A percentile compares a stretch with the other conserved stretches of the same genome.
Conservation (phyloP, 2,888 invertebrate genomes). For the Hypsopygia costalis region DNA sequence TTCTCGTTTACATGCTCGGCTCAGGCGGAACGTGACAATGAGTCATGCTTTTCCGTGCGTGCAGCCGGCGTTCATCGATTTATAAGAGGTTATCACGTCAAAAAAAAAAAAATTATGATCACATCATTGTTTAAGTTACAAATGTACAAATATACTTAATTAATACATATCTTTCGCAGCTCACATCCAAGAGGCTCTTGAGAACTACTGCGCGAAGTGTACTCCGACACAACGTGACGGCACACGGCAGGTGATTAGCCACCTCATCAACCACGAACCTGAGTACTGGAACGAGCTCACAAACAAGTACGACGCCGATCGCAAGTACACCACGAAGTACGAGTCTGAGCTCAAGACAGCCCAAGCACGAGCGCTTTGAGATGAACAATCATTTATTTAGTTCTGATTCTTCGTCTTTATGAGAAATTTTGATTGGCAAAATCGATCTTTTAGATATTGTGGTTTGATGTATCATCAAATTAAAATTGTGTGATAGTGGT, state of each 20-base stretch:
- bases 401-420: too few relatives aligned
- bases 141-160: too few relatives aligned
- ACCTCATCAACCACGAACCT: slow-evolving; percentile 47
- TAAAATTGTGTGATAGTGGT: background rate
- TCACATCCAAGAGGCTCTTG: slow-evolving; percentile 47
- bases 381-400: too few relatives aligned
- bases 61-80: too few relatives aligned
- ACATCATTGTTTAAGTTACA: too few relatives aligned
- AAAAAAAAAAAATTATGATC: too few relatives aligned
- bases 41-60: too few relatives aligned
- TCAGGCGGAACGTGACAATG: too few relatives aligned
- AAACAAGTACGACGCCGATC: slow-evolving; percentile 39
- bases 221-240: slow-evolving; percentile 36
- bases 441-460: background rate
- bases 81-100: too few relatives aligned
- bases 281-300: slow-evolving; percentile 41
- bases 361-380: slow-evolving; percentile 14
- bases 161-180: too few relatives aligned
- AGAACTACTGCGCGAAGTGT: slow-evolving; percentile 42
- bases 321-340: slow-evolving; percentile 39
- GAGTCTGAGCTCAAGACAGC: slow-evolving; percentile 34
- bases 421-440: too few relatives aligned
- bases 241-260: slow-evolving; percentile 35
- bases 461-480: background rate
- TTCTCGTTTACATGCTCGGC: too few relatives aligned